Evolutionary conservation across 1,140 invertebrate genomes (phyloP), one percentile per base, ranked within the genome.

Genomic region (Drosophila hydei): DNA sequence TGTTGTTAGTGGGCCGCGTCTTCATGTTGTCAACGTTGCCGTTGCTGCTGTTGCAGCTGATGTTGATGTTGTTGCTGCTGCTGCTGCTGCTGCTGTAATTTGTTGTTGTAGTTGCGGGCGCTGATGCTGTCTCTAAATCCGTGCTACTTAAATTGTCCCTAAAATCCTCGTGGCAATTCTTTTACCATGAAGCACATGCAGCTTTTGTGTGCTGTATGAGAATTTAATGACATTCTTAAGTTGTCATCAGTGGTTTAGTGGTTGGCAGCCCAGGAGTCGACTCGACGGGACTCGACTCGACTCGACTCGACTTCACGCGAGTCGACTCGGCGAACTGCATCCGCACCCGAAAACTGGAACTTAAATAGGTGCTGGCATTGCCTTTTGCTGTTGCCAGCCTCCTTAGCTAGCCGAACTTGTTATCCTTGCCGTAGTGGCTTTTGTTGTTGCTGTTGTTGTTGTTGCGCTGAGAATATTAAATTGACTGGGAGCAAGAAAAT

Each of bases 181-280:
- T 87, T 87, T 65, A 72, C 83, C 83, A 88, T 87, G 83, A 75
- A 87, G 83, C 83, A 87, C 83, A 83, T 87, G 83, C 83, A 87
- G 83, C 83, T 87, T 88, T 88, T 88, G 77, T 85, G 75, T 54
- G 68, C 78, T 87, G 83, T 87, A 87, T 87, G 83, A 87, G 83
- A 87, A 87, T 87, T 87, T 87, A 87, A 87, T 87, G 83, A 87
- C 83, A 87, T 87, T 87, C 83, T 87, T 87, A 87, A 87, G 83
- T 87, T 87, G 83, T 87, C 83, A 87, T 87, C 83, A 87, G 83
- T 88, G 83, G 78, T 48, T 87, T 83, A 87, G 83, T 79, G 83
- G 75, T 36, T 77, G 77, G 64, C 77, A 72, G 70, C 71, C 65
- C 64, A 65, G 27, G 52, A 65, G 36, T 18, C 54, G 27, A 18